Base-by-base conservation (phyloP, 2,113 vertebrate genomes). In the Hystrix brachyura region DNA sequence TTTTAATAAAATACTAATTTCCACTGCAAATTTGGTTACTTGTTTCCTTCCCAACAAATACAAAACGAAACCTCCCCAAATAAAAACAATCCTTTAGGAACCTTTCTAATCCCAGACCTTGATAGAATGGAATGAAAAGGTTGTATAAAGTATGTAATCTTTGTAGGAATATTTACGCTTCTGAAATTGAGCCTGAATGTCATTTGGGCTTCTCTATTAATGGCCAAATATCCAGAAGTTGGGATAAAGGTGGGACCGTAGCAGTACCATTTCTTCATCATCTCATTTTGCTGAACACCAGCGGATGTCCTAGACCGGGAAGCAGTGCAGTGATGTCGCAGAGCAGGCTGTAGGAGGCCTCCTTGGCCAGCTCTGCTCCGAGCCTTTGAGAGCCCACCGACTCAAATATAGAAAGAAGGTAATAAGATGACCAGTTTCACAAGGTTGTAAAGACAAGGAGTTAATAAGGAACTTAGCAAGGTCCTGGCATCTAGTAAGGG, bases 31-130 rank as follows among this genome's bases (percentile, higher is more conserved):
- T 86, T 57, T 86, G 89, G 81, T 85, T 90, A 59, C n/a, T 65
- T 72, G 34, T 89, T 97, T 95, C 82, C 86, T 91, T 93, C 55
- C 86, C 57, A 93, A 79, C 13, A 93, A 96, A 93, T 72, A 97
- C 8, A 91, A 69, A 83, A 81, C n/a, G 67, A 65, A 78, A 46
- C 13, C 0, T 8, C n/a, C 34, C 21, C 27, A 60, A 90, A 60
- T 84, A 48, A 87, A 91, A 90, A 90, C 62, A n/a, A 29, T 48
- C 3, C 53, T 78, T 79, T 79, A 86, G 86, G 92, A 94, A 89
- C 85, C 38, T 34, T 48, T 53, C 7, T 60, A 17, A 74, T 90
- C 9, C 27, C 2, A 67, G 57, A 84, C 15, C 11, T 6, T 29
- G 32, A 48, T 32, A 48, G 60, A 38, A 60, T 88, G 5, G 55